Evolutionary conservation across 2,113 vertebrate genomes (phyloP).

Genomic region (Syngnathus typhle): DNA sequence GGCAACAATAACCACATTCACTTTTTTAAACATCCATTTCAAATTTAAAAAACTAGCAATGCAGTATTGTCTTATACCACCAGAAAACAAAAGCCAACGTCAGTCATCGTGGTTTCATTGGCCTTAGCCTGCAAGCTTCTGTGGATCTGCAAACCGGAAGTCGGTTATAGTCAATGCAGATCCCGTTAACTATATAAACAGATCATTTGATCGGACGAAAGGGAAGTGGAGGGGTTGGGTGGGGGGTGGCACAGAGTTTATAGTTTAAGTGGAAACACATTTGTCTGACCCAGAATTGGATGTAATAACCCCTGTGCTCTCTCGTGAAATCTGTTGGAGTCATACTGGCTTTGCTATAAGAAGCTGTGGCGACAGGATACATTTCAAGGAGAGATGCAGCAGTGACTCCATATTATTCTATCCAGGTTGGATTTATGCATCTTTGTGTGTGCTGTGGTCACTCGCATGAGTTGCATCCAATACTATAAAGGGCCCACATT

Average conservation of each 20-base stretch:
- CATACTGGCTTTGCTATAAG: constrained; percentile 13
- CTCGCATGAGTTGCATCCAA: not conserved
- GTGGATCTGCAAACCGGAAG: constrained; percentile 13
- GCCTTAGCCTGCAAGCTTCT: constrained; percentile 18
- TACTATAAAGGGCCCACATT: constrained; percentile 1
- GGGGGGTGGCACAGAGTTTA: constrained; percentile 17
- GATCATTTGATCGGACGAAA: constrained; percentile 24
- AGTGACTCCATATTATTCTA: constrained; percentile 17
- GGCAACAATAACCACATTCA: not conserved
- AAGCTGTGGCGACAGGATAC: constrained; percentile 6
- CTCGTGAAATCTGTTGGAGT: constrained; percentile 40
- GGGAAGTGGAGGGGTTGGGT: constrained; percentile 5
- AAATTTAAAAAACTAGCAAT: no score
- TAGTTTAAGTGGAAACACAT: constrained; percentile 51
- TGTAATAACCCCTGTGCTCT: constrained; percentile 37
- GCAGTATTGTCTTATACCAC: not conserved
- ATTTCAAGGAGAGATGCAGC: constrained; percentile 13
- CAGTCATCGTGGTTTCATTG: constrained; percentile 27
- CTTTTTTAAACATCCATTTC: constrained; percentile 14
- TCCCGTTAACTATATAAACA: constrained; percentile 1
- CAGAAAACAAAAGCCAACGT: constrained; percentile 13
- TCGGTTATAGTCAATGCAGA: constrained; percentile 18
- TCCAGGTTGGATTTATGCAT: constrained; percentile 22
- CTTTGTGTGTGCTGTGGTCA: not conserved
- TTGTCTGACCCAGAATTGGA: constrained; percentile 32